phyloP scores from a whole-genome alignment of 2,113 vertebrate species.

The Arvicanthis niloticus region DNA sequence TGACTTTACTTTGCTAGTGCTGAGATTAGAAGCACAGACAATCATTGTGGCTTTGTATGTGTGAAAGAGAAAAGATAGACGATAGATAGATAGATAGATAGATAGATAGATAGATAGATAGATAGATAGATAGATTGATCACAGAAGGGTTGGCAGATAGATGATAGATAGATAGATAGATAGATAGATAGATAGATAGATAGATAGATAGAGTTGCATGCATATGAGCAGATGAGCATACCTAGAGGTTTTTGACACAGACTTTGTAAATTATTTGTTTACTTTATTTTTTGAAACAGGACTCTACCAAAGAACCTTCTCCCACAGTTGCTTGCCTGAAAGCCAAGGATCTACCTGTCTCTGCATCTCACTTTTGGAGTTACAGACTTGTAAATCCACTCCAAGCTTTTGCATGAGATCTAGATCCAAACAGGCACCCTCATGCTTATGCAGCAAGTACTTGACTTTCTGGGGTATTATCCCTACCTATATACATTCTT shows the following conservation, averaged over 20 bases:
- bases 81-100: too few species aligned
- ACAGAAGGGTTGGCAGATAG: too few species aligned
- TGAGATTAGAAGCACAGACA: background rate
- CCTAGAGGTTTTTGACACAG: background rate
- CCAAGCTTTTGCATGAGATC: background rate
- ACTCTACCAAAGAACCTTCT: background rate
- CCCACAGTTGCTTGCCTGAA: background rate
- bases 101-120: background rate
- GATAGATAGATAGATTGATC: background rate
- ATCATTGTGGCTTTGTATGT: background rate
- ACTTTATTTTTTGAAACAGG: background rate
- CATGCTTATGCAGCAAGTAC: too few species aligned
- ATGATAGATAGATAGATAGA: background rate
- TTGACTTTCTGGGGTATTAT: background rate
- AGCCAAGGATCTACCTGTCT: background rate
- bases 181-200: too few species aligned
- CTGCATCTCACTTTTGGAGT: background rate
- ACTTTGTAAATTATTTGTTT: background rate
- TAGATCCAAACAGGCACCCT: background rate
- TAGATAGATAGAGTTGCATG: background rate
- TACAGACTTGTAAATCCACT: background rate
- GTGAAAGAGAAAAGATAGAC: too few species aligned
- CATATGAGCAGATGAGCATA: too few species aligned
- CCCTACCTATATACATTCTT: too few species aligned
- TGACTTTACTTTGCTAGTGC: background rate